phyloP scores from a whole-genome alignment of 2,888 invertebrate genomes.

The Thysanoteuthis rhombus region DNA sequence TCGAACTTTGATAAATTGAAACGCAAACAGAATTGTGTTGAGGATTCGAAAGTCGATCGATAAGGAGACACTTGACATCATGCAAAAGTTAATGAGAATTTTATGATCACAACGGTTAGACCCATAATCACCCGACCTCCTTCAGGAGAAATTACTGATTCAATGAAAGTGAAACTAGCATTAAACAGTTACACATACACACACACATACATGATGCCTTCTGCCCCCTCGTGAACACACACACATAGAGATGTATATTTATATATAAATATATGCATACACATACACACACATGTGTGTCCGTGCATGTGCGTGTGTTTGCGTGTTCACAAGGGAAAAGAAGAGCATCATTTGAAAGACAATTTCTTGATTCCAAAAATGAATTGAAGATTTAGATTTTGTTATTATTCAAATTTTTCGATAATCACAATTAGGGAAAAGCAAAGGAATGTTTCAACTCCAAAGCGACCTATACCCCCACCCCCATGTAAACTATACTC shows the following conservation, averaged over 20 bases:
- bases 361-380: no score
- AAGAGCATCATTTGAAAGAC: no score
- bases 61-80: not conserved
- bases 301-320: no score
- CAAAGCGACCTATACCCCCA: no score
- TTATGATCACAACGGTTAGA: not conserved
- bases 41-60: not conserved
- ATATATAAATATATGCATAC: constrained; percentile 12
- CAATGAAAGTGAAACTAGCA: no score
- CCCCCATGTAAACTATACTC: no score
- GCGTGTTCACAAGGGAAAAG: no score
- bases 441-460: no score
- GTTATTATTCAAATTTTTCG: no score
- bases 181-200: not conserved
- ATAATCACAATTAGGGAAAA: no score
- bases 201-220: not conserved
- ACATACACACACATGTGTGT: not conserved
- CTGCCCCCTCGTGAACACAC: not conserved
- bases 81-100: not conserved
- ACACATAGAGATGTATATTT: not conserved
- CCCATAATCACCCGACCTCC: no score
- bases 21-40: not conserved
- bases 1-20: not conserved
- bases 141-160: not conserved
- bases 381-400: no score